Evolutionary conservation across 2,797 vertebrate species (phyloP).

Genomic region (Semaprochilodus insignis): DNA sequence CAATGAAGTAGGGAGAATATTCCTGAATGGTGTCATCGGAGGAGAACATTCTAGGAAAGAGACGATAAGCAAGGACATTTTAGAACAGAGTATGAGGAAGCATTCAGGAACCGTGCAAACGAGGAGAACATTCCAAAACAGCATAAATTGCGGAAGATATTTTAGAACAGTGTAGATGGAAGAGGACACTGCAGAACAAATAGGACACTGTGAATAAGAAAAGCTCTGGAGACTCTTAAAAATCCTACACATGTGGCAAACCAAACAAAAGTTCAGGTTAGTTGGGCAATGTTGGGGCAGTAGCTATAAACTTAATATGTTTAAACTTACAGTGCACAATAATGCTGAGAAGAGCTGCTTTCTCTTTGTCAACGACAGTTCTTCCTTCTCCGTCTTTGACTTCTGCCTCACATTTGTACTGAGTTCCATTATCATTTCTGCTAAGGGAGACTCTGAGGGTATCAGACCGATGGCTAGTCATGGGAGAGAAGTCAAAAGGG

Average conservation of each 20-base stretch:
- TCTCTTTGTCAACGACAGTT: not conserved
- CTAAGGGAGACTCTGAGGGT: conserved; percentile 50
- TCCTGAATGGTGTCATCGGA: too few species aligned
- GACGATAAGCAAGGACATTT: too few species aligned
- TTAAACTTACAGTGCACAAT: conserved; percentile 71
- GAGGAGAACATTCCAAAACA: too few species aligned
- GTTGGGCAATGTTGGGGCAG: not conserved
- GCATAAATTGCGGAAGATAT: too few species aligned
- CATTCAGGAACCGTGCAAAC: too few species aligned
- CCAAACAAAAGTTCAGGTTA: not conserved
- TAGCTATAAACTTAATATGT: not conserved
- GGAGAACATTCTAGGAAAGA: too few species aligned
- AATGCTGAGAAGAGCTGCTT: conserved; percentile 60
- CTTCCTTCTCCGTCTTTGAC: conserved; percentile 55
- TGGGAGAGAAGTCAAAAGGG: too few species aligned
- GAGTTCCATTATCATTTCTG: conserved; percentile 45
- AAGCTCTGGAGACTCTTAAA: not conserved
- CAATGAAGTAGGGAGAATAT: too few species aligned
- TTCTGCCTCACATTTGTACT: conserved; percentile 67
- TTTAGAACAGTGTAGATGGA: too few species aligned
- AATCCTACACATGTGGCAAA: not conserved
- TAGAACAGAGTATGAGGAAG: too few species aligned
- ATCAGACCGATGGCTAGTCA: not conserved
- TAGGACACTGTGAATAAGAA: not conserved
- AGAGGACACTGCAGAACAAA: too few species aligned